Conservation (phyloP, 2,797 vertebrate genomes). For the Gallinago solitaria region DNA sequence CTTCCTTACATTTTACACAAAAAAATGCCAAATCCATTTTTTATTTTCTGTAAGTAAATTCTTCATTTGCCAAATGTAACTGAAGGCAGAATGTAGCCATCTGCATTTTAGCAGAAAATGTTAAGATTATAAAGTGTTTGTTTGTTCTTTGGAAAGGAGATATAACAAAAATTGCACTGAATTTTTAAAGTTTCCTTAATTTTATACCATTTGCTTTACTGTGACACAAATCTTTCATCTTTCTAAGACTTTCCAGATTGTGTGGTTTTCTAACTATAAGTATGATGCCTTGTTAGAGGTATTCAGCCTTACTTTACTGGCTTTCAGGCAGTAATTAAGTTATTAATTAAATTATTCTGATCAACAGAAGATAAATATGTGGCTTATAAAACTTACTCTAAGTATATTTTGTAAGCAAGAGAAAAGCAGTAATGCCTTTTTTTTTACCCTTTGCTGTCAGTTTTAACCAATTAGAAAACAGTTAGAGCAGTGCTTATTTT, state of each 20-base stretch:
- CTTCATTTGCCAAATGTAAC: neutral
- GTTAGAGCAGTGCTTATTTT: neutral
- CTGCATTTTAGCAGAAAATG: neutral
- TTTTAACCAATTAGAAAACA: constrained; percentile 44
- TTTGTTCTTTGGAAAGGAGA: neutral
- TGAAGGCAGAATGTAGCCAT: neutral
- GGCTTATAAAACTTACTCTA: neutral
- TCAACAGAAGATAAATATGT: constrained; percentile 29
- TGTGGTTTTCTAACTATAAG: constrained; percentile 4
- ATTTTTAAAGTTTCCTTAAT: neutral
- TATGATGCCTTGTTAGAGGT: neutral
- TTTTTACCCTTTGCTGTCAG: neutral
- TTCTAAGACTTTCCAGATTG: neutral
- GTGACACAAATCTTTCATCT: neutral
- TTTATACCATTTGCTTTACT: neutral
- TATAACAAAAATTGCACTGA: neutral
- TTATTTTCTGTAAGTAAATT: neutral
- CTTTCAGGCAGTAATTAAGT: neutral
- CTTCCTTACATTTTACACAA: neutral
- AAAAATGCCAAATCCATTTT: neutral
- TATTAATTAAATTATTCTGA: constrained; percentile 33
- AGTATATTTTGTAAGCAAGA: constrained; percentile 9
- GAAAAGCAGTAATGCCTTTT: neutral
- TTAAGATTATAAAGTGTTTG: neutral
- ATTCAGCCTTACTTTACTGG: constrained; percentile 9